Conservation (phyloP, 2,113 vertebrate genomes). For the Psephotus haematonotus region DNA sequence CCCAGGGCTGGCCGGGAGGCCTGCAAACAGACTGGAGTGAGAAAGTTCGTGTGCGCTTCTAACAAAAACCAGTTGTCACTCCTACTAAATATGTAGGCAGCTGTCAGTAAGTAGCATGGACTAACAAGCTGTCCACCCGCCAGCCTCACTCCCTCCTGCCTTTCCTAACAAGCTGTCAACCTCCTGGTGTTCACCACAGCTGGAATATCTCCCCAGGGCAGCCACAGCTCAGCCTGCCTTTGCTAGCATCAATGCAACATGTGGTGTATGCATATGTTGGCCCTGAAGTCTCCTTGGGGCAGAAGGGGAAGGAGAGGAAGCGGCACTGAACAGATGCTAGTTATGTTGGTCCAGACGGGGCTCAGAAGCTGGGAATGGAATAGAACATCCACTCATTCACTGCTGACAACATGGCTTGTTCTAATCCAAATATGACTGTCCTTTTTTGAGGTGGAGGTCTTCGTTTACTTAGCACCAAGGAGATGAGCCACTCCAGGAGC, state of each 20-base stretch:
- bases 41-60: constrained; percentile 5
- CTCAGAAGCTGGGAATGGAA: neutral
- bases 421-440: neutral
- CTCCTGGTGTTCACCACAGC: neutral
- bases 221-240: neutral
- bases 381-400: neutral
- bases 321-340: neutral
- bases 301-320: neutral
- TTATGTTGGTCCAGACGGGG: neutral
- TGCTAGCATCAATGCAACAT: neutral
- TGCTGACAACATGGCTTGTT: neutral
- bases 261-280: neutral
- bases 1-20: neutral
- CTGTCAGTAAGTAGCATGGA: constrained; percentile 55
- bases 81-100: constrained; percentile 47
- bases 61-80: constrained; percentile 29
- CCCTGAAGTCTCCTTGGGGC: neutral
- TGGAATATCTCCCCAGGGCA: neutral
- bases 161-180: constrained; percentile 42
- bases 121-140: constrained; percentile 54
- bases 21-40: neutral
- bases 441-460: constrained; percentile 3
- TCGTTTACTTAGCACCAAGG: neutral
- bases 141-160: constrained; percentile 30
- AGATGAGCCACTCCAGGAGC: neutral